These are phyloP conservation scores for Saccostrea echinata DNA, from an alignment of 1,140 invertebrate species.

Conservation along the genomic window DNA sequence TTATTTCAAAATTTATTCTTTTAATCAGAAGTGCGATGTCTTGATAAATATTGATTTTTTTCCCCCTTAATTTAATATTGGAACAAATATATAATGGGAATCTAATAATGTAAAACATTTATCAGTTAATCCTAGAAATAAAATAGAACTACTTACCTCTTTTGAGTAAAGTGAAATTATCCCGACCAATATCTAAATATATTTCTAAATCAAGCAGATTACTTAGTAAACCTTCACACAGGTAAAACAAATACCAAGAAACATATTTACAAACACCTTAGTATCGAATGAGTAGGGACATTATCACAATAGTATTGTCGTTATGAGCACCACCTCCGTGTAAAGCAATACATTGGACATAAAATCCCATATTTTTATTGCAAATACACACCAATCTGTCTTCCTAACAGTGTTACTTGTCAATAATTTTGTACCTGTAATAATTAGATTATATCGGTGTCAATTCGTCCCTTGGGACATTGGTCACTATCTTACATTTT, in stretches of 20 bases:
- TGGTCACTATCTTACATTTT: not conserved
- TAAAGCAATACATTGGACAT: not conserved
- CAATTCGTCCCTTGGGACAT: conserved; percentile 3
- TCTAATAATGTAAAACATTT: too few relatives aligned
- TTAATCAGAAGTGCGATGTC: too few relatives aligned
- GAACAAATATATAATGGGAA: too few relatives aligned
- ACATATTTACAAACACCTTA: conserved; percentile 23
- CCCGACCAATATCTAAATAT: not conserved
- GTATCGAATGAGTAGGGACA: not conserved
- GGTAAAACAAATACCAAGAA: not conserved
- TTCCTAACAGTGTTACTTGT: conserved; percentile 18
- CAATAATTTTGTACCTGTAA: conserved; percentile 33
- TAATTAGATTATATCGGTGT: conserved; percentile 19
- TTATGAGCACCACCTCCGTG: not conserved
- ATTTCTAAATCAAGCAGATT: too few relatives aligned
- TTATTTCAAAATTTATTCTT: too few relatives aligned
- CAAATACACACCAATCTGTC: not conserved
- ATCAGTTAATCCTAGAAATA: not conserved
- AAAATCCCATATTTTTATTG: not conserved
- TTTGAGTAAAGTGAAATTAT: not conserved
- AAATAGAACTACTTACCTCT: not conserved
- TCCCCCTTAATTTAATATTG: too few relatives aligned
- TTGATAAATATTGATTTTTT: too few relatives aligned
- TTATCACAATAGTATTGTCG: not conserved
- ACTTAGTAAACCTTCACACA: not conserved